Conservation (phyloP, 2,797 vertebrate species). For the Euphonia xanthogaster region DNA sequence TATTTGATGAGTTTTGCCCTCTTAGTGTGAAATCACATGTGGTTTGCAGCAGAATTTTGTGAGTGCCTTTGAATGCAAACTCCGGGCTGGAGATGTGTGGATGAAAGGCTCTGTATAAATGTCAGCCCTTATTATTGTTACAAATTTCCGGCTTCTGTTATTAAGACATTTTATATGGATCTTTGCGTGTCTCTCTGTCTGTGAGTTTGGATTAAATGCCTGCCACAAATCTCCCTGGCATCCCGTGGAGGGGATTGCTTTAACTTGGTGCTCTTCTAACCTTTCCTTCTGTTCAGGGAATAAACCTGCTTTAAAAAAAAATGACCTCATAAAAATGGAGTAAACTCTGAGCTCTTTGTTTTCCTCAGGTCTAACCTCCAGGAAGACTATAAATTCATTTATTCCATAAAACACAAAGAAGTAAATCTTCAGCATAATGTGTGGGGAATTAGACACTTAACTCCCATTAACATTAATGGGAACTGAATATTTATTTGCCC, state of each 20-base stretch:
- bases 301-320: slow-evolving; percentile 51
- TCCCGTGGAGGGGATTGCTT: slow-evolving; percentile 30
- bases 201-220: slow-evolving; percentile 39
- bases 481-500: slow-evolving; percentile 73
- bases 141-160: slow-evolving; percentile 67
- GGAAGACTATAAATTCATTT: slow-evolving; percentile 68
- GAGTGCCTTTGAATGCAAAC: slow-evolving; percentile 30
- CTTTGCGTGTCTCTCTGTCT: not conserved
- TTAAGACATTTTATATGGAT: slow-evolving; percentile 54
- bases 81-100: slow-evolving; percentile 13
- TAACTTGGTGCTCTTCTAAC: slow-evolving; percentile 52
- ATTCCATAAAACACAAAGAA: slow-evolving; percentile 61
- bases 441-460: slow-evolving; percentile 73
- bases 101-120: slow-evolving; percentile 58
- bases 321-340: slow-evolving; percentile 57
- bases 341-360: slow-evolving; percentile 60
- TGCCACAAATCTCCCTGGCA: slow-evolving; percentile 63
- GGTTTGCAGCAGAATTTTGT: not conserved
- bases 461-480: slow-evolving; percentile 72
- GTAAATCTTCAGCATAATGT: slow-evolving; percentile 67
- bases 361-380: slow-evolving; percentile 61
- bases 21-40: slow-evolving; percentile 12
- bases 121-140: slow-evolving; percentile 64
- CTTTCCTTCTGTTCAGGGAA: slow-evolving; percentile 59
- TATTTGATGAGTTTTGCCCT: slow-evolving; percentile 12